Base-by-base conservation (phyloP, 2,888 invertebrate species). In the Erebia palarica region DNA sequence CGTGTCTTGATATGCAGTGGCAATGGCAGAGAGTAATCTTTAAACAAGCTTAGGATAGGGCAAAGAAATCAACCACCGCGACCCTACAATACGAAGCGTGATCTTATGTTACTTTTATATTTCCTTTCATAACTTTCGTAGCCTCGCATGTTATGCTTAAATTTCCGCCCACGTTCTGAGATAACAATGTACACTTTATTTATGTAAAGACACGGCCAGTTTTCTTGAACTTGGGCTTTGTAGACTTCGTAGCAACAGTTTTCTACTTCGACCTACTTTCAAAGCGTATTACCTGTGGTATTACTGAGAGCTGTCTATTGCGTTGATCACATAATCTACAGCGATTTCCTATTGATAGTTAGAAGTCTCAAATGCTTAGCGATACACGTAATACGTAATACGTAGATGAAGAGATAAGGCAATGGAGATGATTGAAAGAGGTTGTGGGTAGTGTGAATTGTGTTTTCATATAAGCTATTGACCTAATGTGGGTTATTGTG, bases 171-270 rank as follows among this genome's bases (percentile, higher is more conserved):
- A 57, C 65, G 57, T 57, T 65, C 55, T 55, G 53, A 71, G 65
- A 71, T 69, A 71, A 71, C 71, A 72, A 61, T 59, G 66, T 66
- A 69, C 49, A 61, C 69, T 60, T 69, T 69, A 61, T 69, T 72
- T 69, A 72, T 69, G 65, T 72, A 65, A 47, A 60, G 51, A 69
- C 69, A 69, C 69, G 65, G 60, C 53, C 59, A 71, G 68, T 64
- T 72, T 72, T 69, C 71, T 69, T 65, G 65, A 69, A 72, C 65
- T 51, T n/a, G 60, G 69, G 8, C 57, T 65, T 44, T 7, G 53
- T 57, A 57, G 69, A 3, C 57, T 65, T 44, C 11, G 53, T 57
- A 57, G 44, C 66, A 57, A 57, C 57, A 18, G 21, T 65, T 44
- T 65, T 44, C 44, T 44, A 36, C 42, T 57, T 44, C 44, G 57